A percentile compares a stretch with the other conserved stretches of the same genome.
Conservation (phyloP, 2,113 vertebrate genomes). For the Salvator merianae region DNA sequence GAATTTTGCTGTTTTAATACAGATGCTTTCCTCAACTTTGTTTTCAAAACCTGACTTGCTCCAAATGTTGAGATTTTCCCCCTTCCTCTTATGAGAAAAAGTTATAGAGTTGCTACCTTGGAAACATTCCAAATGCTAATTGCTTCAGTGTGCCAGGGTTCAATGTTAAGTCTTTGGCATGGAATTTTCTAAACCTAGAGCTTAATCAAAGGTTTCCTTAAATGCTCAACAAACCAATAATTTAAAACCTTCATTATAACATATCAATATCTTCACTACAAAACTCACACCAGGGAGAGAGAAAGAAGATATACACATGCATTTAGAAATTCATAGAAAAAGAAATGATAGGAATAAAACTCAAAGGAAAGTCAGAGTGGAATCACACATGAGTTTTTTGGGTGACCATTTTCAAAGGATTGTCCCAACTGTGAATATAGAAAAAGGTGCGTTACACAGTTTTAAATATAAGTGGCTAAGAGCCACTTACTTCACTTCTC, state of each 20-base stretch:
- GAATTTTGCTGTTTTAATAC: background rate
- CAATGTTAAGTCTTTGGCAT: background rate
- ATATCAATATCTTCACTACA: background rate
- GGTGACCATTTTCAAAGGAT: too few relatives aligned
- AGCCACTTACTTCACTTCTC: too few relatives aligned
- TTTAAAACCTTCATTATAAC: background rate
- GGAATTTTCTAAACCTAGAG: background rate
- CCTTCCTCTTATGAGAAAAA: background rate
- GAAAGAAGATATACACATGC: too few relatives aligned
- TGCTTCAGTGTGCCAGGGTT: background rate
- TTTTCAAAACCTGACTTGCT: background rate
- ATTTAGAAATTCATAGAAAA: background rate
- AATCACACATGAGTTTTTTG: too few relatives aligned
- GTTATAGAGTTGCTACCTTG: background rate
- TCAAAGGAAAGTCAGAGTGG: too few relatives aligned
- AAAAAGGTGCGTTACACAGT: too few relatives aligned
- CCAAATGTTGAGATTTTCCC: background rate
- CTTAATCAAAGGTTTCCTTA: background rate
- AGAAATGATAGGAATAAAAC: background rate
- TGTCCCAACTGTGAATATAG: too few relatives aligned
- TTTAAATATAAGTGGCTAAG: too few relatives aligned
- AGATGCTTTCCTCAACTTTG: background rate
- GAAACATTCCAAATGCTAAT: background rate
- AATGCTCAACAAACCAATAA: background rate
- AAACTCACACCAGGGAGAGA: background rate